These are phyloP conservation scores for Zaprionus nigranus DNA, from an alignment of 1,140 invertebrate genomes.

Conservation along the genomic window DNA sequence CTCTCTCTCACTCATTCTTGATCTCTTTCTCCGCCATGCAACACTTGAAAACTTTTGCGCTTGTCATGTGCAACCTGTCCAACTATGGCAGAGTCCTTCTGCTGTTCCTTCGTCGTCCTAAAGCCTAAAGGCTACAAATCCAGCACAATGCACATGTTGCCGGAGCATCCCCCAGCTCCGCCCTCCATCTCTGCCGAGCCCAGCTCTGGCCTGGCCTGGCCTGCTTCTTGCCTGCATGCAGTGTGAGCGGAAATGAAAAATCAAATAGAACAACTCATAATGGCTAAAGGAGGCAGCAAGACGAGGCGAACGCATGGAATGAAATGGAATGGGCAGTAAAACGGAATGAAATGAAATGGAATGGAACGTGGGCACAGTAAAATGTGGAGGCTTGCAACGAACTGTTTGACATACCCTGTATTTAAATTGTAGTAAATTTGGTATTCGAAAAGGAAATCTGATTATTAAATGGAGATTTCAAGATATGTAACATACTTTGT, in stretches of 20 bases:
- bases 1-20: background rate
- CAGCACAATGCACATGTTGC: conserved; percentile 75
- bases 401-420: background rate
- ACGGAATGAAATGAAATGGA: conserved; percentile 6
- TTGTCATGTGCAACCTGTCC: conserved; percentile 80
- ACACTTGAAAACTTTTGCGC: conserved; percentile 75
- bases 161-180: no score
- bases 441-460: background rate
- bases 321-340: background rate
- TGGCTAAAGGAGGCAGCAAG: conserved; percentile 42
- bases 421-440: background rate
- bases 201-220: background rate
- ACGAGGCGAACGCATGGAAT: background rate
- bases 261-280: conserved; percentile 79
- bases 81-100: conserved; percentile 65
- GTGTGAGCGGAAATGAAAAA: conserved; percentile 73
- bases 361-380: conserved; percentile 6
- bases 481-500: background rate
- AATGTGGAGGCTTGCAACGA: conserved; percentile 12
- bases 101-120: conserved; percentile 46
- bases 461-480: background rate
- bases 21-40: conserved; percentile 24
- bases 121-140: conserved; percentile 75
- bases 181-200: no score
- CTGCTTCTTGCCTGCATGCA: background rate